Evolutionary conservation across 2,113 vertebrate species (phyloP), one percentile per base, ranked within the genome.

Genomic region (Clarias magur): DNA sequence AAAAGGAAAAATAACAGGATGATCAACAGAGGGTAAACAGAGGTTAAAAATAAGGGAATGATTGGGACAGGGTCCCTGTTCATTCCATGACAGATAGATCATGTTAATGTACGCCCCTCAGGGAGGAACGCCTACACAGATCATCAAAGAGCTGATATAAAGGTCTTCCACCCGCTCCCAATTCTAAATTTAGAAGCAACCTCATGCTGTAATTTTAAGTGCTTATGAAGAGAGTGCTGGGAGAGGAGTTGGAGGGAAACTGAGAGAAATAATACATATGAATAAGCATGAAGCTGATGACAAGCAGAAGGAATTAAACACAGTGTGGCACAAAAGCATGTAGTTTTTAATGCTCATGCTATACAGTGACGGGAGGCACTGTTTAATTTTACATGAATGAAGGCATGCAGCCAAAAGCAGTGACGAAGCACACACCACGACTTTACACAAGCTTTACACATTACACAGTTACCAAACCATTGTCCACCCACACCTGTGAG

Each of bases 401-500:
- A 38, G 10, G 4, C 72, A 87, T 84, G 81, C 86, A 79, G 86
- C 60, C 82, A 57, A 83, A 27, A 4, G n/a, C 54, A 87, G 53
- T 21, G 57, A 65, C 16, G 56, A 57, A 60, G 12, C 80, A 60
- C 83, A 89, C 85, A 91, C 53, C 90, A 93, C 89, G 88, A 88
- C 92, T 85, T 76, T n/a, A 80, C 89, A 87, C 91, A 79, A 89
- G 60, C 63, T 54, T 84, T 25, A 62, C 57, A 81, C 53, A 62
- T 84, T 65, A 57, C 73, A 87, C 38, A 70, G 75, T 73, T 42
- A 91, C 57, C 21, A 83, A 90, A 89, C 84, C 93, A 92, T 91
- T 92, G 84, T 92, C 84, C 87, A 90, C 84, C 84, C 94, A 94
- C 92, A 95, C 94, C 94, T 94, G 92, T 87, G 83, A 87, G 83